Conservation (phyloP, 2,113 vertebrate species). For the Brachypodius melanocephalos region DNA sequence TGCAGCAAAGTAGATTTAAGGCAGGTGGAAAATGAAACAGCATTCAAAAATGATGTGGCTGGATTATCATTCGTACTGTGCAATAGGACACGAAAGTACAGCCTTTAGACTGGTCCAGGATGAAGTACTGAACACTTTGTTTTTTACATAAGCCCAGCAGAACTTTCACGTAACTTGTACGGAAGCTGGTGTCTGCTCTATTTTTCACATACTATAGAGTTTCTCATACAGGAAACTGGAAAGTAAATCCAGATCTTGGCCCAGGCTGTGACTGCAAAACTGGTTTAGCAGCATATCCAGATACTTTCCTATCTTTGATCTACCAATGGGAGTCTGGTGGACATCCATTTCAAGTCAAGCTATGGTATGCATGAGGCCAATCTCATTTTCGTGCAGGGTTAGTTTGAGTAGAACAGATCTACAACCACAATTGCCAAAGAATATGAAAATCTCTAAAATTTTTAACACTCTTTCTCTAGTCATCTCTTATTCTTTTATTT, state of each 20-base stretch:
- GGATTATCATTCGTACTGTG: not conserved
- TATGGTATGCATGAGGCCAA: not conserved
- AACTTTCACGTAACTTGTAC: not conserved
- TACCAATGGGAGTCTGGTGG: not conserved
- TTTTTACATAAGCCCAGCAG: not conserved
- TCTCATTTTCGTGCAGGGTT: not conserved
- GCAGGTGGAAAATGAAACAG: slow-evolving; percentile 21
- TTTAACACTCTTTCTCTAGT: not conserved
- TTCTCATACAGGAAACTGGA: not conserved
- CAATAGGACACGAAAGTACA: not conserved
- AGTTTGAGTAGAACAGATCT: not conserved
- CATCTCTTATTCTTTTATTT: not conserved
- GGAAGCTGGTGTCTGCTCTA: not conserved
- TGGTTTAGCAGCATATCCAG: not conserved
- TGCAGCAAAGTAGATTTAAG: slow-evolving; percentile 17
- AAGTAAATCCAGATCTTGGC: not conserved
- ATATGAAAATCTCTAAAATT: not conserved
- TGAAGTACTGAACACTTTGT: not conserved
- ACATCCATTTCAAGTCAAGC: not conserved
- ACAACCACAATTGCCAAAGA: not conserved
- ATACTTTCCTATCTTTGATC: not conserved
- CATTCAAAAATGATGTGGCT: not conserved
- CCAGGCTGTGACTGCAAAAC: not conserved
- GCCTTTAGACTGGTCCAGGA: not conserved
- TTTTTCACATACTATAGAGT: not conserved